Percentiles rank a stretch among this genome's conserved stretches.
Evolutionary conservation across 1,140 invertebrate genomes (phyloP).

Genomic region (Zophobas morio): DNA sequence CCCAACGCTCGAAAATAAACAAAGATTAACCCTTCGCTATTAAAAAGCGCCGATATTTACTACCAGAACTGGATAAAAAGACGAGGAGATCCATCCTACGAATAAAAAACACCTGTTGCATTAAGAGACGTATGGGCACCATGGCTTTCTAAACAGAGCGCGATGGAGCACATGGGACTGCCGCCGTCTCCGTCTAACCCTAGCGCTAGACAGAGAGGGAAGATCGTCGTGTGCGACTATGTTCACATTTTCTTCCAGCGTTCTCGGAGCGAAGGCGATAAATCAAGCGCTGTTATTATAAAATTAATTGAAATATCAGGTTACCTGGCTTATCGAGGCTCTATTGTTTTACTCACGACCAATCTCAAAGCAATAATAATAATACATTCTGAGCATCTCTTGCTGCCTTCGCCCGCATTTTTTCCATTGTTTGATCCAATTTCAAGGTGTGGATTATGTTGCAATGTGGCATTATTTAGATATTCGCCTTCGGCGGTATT

Average conservation of each 20-base stretch:
- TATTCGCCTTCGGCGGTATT: conserved; percentile 4
- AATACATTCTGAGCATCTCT: conserved; percentile 29
- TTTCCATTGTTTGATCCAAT: conserved; percentile 34
- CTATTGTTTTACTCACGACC: conserved; percentile 36
- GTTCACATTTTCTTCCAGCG: conserved; percentile 20
- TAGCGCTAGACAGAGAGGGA: background rate
- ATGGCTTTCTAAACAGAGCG: conserved; percentile 31
- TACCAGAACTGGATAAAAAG: conserved; percentile 41
- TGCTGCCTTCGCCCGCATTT: background rate
- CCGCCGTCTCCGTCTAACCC: background rate
- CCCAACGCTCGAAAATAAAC: conserved; percentile 16
- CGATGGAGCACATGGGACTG: background rate
- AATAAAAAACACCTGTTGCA: conserved; percentile 41
- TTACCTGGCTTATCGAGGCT: conserved; percentile 37
- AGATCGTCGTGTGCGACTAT: too few relatives aligned
- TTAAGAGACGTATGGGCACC: conserved; percentile 42
- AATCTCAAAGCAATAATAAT: conserved; percentile 40
- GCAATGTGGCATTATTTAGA: conserved; percentile 34
- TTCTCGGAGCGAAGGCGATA: conserved; percentile 26
- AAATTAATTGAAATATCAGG: conserved; percentile 43
- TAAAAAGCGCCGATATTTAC: conserved; percentile 39
- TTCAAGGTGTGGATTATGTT: conserved; percentile 37
- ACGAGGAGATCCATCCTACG: conserved; percentile 39
- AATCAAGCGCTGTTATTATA: conserved; percentile 40
- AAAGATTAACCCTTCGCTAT: conserved; percentile 39